Conservation (phyloP, 2,797 vertebrate species). For the Mycteria americana region DNA sequence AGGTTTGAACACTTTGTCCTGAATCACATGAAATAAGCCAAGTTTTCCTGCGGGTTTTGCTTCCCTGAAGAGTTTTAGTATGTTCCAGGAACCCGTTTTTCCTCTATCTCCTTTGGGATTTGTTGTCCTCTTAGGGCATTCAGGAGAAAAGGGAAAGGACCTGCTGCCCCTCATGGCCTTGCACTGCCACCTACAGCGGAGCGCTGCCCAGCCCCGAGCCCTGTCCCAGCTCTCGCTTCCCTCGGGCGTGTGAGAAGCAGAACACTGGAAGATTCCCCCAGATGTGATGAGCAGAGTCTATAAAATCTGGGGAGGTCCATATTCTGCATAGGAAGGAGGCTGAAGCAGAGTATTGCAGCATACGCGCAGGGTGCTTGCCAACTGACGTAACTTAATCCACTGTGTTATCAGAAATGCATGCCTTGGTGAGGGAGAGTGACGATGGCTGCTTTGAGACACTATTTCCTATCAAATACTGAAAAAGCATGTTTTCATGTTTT, state of each 20-base stretch:
- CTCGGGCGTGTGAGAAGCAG: neutral
- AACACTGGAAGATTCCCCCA: neutral
- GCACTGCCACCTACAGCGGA: conserved; percentile 19
- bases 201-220: neutral
- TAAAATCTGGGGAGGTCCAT: rapidly evolving
- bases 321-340: neutral
- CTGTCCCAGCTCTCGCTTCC: neutral
- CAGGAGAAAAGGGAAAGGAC: neutral
- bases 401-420: neutral
- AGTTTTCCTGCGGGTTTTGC: neutral
- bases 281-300: neutral
- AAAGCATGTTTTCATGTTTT: neutral
- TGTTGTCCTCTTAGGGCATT: rapidly evolving
- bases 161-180: conserved; percentile 22
- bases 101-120: neutral
- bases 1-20: neutral
- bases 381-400: rapidly evolving
- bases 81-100: neutral
- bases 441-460: neutral
- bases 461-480: neutral
- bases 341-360: neutral
- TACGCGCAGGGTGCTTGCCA: rapidly evolving
- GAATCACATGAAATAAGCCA: neutral
- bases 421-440: neutral
- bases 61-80: neutral